These are phyloP conservation scores for Eupleurogrammus muticus DNA, from an alignment of 2,797 vertebrate species.

Conservation along the genomic window DNA sequence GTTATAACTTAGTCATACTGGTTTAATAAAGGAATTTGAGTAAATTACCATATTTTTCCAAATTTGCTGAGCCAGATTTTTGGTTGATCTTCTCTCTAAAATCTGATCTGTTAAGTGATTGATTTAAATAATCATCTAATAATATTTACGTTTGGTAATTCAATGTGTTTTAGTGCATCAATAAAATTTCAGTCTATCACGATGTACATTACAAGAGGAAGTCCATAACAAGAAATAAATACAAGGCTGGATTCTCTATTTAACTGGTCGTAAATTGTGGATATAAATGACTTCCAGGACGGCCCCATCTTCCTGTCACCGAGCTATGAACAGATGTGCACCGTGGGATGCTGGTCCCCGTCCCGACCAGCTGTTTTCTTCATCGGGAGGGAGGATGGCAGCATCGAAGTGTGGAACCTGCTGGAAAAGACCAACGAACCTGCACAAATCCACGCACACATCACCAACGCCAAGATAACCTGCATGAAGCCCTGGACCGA, in stretches of 20 bases:
- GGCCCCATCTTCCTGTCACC: constrained; percentile 86
- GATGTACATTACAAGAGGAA: background rate
- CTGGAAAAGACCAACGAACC: constrained; percentile 88
- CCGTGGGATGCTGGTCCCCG: constrained; percentile 90
- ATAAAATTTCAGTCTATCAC: background rate
- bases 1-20: no score
- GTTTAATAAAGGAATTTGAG: no score
- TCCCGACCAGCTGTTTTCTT: constrained; percentile 91
- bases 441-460: constrained; percentile 74
- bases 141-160: no score
- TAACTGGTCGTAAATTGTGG: background rate
- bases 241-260: background rate
- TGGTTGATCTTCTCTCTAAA: no score
- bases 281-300: constrained; percentile 67
- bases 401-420: constrained; percentile 93
- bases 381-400: constrained; percentile 90
- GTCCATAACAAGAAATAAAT: background rate
- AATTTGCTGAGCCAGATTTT: no score
- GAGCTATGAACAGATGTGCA: constrained; percentile 80
- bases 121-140: no score
- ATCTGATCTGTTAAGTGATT: no score
- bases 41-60: no score
- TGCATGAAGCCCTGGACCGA: constrained; percentile 85
- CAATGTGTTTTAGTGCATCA: background rate
- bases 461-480: constrained; percentile 84